Base-by-base conservation (phyloP, 2,113 vertebrate species). In the Tilapia sparmanii region DNA sequence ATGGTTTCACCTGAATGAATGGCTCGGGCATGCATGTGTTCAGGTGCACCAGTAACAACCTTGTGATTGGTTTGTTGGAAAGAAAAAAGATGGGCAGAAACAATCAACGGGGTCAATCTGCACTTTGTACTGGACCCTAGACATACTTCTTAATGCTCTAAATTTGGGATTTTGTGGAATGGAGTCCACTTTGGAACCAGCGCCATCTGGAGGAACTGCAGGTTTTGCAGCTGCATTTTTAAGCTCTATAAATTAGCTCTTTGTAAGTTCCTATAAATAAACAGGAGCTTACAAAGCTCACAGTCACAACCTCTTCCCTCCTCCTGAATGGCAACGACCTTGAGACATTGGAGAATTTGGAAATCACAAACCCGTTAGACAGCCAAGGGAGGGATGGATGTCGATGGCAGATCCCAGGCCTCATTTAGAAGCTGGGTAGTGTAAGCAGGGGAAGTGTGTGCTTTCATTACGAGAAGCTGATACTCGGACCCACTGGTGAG, bases 391-490 rank as follows among this genome's bases (percentile, higher is more conserved):
- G 61, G 84, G 90, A 83, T 91, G 80, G 84, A 92, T 93, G 87
- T 92, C 86, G 18, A 80, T 81, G 40, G 42, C 89, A 68, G 76
- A 68, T 89, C 85, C 26, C 8, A n/a, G 53, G 24, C 24, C 61
- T 86, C 87, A 42, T 90, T 92, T 90, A 87, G 86, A 91, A 93
- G 86, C 89, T 87, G 80, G 76, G 81, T 19, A 80, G 63, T 47
- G 35, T 57, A 68, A 85, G 35, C 59, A 22, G 59, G 53, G 87
- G 78, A 85, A 88, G 81, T 84, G 76, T 89, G 90, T 80, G 89
- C 85, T 92, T 89, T 92, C 66, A 82, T 86, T 95, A 94, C 97
- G 3, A 99, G 96, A 98, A 98, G 82, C 97, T 98, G 91, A 98
- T 98, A 99, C 98, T 79, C 96, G 97, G 93, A 98, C 97, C 90